Base-by-base conservation (phyloP, 2,888 invertebrate species). In the Saturnia pavonia region DNA sequence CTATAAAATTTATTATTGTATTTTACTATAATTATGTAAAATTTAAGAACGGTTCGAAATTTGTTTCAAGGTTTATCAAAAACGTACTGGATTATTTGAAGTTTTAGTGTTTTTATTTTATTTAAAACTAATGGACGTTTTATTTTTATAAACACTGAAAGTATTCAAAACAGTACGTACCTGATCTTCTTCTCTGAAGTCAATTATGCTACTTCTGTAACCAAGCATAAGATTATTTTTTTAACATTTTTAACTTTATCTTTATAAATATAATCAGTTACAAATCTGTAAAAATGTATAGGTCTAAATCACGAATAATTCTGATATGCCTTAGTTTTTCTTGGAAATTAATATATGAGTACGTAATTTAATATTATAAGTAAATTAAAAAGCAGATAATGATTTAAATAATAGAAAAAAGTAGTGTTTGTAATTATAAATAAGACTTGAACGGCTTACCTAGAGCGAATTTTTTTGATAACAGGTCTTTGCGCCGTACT, bases 401-500 rank as follows among this genome's bases (percentile, higher is more conserved):
- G 16, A 48, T 16, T 4, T 22, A 22, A 54, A 7, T 34, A 22
- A 54, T 0, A 22, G 1, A 54, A 22, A 54, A 54, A 54, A n/a
- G 1, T n/a, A 0, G 1, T 54, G 25, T 14, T 0, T 67, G 25
- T 0, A 40, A 67, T 8, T 48, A 48, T 8, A 11, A 51, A 48
- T 8, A 11, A 51, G 40, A 40, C 54, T 54, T 54, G 22, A 6
- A 16, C 8, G 22, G 81, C 87, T 91, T 88, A 95, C 95, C 95
- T 94, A 87, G 94, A 88, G 69, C 88, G 85, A 77, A 95, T 90
- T 81, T 95, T 95, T 85, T 96, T 96, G 82, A 96, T 96, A 80
- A 96, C 94, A 63, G 96, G 95, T 82, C 95, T 94, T 86, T 96
- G 95, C 48, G 96, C 95, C 1, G 96, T 96, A 85, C 96, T 96